Evolutionary conservation across 2,888 invertebrate species (phyloP), one percentile per base, ranked within the genome.

Genomic region (Phania funesta): DNA sequence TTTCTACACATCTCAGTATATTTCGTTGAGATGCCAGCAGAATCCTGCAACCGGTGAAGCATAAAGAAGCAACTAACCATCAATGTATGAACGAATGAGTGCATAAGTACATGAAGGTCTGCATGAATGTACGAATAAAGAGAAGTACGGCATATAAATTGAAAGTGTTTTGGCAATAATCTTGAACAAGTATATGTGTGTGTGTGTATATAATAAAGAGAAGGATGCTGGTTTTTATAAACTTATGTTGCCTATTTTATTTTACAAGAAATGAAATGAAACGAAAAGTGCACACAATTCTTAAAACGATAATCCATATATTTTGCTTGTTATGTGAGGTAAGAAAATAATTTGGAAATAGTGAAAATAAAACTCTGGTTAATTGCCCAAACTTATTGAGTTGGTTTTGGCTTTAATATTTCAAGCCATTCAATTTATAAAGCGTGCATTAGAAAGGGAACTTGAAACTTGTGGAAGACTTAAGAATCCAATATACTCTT

Each of bases 41-140:
- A 62, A 62, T 81, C 22, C 80, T 64, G 48, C 71, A 81, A 32
- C 74, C 73, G 78, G 62, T 82, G 77, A 74, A 73, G 74, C 74
- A 68, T 74, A 64, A 56, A 44, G 44, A 70, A 82, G 68, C 77
- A 74, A 82, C 77, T 77, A 71, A 82, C 74, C 81, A 62, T 73
- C 22, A 58, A 38, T 8, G 38, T 16, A 35, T 24, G 26, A 60
- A 41, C 20, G 22, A 48, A 18, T 56, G 79, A 62, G 54, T 62
- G 22, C 41, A 44, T 4, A 29, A 7, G 41, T 6, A 35, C 44
- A 54, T n/a, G 46, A 35, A 35, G 18, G 9, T n/a, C 7, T 44
- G 41, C 0, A 24, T 18, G 24, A 18, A 35, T 29, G 38, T 7
- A 41, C 13, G 41, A 7, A 44, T 2, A 1, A 44, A 38, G 16